These are phyloP conservation scores for Bombycilla garrulus DNA, from an alignment of 2,113 vertebrate genomes.

Conservation along the genomic window DNA sequence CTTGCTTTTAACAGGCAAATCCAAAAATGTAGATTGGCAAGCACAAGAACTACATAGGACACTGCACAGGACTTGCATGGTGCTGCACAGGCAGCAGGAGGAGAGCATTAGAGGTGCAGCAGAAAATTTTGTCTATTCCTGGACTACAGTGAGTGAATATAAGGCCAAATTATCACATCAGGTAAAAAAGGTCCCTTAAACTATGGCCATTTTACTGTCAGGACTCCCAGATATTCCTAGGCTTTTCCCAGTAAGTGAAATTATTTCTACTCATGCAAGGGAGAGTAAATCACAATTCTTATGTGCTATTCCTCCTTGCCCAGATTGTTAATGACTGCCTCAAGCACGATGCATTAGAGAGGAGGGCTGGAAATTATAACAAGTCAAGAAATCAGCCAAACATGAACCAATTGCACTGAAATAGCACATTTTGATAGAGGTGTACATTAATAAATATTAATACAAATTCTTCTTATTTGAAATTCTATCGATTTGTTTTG, in stretches of 20 bases:
- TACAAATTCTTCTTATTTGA: background rate
- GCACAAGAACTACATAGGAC: background rate
- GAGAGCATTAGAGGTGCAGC: background rate
- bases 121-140: background rate
- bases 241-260: background rate
- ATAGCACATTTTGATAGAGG: background rate
- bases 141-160: background rate
- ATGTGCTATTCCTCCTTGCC: background rate
- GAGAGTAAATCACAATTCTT: background rate
- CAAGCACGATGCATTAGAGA: background rate
- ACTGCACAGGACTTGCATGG: background rate
- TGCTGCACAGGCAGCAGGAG: background rate
- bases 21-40: background rate
- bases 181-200: background rate
- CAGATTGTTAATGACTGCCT: slow-evolving; percentile 26
- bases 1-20: background rate
- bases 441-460: slow-evolving; percentile 3
- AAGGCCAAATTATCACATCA: background rate
- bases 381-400: background rate
- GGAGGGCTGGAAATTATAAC: background rate
- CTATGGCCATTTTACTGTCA: background rate
- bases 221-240: background rate
- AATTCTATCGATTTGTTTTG: background rate
- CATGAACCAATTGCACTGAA: background rate
- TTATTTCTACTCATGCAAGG: background rate